Base-by-base conservation (phyloP, 1,140 invertebrate genomes). In the Sycobia sp. region DNA sequence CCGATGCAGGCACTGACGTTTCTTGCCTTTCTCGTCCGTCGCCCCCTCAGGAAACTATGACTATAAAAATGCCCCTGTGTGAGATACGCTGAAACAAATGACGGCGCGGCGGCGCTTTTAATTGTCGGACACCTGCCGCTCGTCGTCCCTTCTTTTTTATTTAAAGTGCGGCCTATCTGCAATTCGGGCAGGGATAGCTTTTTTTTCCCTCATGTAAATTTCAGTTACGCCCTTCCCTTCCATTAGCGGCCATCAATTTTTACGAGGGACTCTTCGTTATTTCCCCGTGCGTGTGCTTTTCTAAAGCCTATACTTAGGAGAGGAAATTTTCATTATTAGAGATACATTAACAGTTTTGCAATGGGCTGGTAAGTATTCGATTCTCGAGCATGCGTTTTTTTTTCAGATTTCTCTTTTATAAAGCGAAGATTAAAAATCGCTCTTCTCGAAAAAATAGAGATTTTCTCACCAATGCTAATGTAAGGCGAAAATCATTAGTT, bases 21-120 rank as follows among this genome's bases (percentile, higher is more conserved):
- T 41, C 23, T 39, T 49, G 51, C 39, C 16, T 54, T 46, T 25
- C 34, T 47, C 32, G 34, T 29, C 25, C 23, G 8, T 63, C 53
- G 51, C 46, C 55, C 62, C 55, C 41, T 53, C 62, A 65, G 62
- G 54, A 58, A 65, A 53, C 62, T 53, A 58, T 59, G 54, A 53
- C 36, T 58, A 58, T 58, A 58, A 58, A 65, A 65, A 59, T 53
- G 55, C 54, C 39, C 34, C 32, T 41, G 32, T n/a, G n/a, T n/a
- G 34, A 50, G 34, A 57, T 57, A 57, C 4, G 41, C 29, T 46
- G 1, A 27, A 39, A 49, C 22, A 47, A 62, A 62, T 32, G 60
- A 54, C 7, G 38, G n/a, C 54, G 38, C 54, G 38, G 36, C 25
- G n/a, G 27, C 46, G 18, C 36, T 56, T 41, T 56, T 57, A 57